Evolutionary conservation across 2,113 vertebrate species (phyloP).

Genomic region (Lates calcarifer): DNA sequence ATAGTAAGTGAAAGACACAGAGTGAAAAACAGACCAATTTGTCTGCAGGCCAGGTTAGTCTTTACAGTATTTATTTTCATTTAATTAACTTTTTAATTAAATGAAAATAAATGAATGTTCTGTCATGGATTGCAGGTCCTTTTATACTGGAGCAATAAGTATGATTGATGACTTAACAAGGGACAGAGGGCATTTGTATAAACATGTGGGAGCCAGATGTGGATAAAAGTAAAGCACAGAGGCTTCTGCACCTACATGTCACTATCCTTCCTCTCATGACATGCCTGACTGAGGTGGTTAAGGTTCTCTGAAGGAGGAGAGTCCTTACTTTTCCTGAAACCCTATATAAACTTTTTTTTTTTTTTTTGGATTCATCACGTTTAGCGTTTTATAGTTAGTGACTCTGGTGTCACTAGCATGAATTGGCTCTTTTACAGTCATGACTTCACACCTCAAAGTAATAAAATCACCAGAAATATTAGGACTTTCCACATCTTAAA

Average conservation of each 20-base stretch:
- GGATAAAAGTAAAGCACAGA: background rate
- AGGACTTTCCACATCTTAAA: constrained; percentile 32
- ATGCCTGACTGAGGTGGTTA: background rate
- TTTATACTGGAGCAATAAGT: constrained; percentile 15
- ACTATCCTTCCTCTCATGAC: constrained; percentile 18
- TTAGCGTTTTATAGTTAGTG: constrained; percentile 25
- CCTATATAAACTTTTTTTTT: background rate
- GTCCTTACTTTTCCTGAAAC: constrained; percentile 21
- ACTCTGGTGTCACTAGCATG: constrained; percentile 12
- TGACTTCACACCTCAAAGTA: constrained; percentile 16
- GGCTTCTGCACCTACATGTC: background rate
- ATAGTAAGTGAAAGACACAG: background rate
- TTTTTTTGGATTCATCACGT: background rate
- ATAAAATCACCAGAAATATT: constrained; percentile 18
- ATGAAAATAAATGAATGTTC: too few relatives aligned
- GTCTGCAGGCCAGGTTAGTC: background rate
- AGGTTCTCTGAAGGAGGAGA: background rate
- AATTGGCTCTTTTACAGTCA: constrained; percentile 27
- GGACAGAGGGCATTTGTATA: constrained; percentile 6
- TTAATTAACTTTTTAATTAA: background rate
- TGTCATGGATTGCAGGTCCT: background rate
- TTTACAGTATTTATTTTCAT: background rate
- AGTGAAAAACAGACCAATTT: background rate
- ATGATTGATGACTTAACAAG: constrained; percentile 53
- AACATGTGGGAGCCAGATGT: constrained; percentile 73